A percentile compares a stretch with the other conserved stretches of the same genome.
These are phyloP conservation scores for Periophthalmus magnuspinnatus DNA, from an alignment of 2,797 vertebrate species.

Conservation along the genomic window DNA sequence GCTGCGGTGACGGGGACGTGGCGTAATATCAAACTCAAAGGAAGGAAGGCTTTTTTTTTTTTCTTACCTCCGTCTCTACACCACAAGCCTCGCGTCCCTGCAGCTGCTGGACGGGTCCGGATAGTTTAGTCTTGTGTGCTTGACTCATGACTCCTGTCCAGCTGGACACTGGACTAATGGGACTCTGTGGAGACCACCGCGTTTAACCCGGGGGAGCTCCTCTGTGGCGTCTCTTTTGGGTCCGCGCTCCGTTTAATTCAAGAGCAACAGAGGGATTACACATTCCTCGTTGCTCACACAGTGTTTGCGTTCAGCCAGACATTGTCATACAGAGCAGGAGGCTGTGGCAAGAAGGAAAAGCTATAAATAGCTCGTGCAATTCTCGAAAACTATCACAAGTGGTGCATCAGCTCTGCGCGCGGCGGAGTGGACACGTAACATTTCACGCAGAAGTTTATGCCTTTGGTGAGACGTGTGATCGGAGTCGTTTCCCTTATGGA, in stretches of 20 bases:
- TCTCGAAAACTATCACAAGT: conserved; percentile 81
- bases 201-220: background rate
- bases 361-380: conserved; percentile 82
- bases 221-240: conserved; percentile 12
- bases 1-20: conserved; percentile 67
- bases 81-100: conserved; percentile 70
- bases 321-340: conserved; percentile 65
- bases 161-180: background rate
- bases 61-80: conserved; percentile 55
- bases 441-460: conserved; percentile 5
- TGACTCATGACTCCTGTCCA: conserved; percentile 43
- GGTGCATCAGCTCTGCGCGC: conserved; percentile 74
- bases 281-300: conserved; percentile 59
- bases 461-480: conserved; percentile 4
- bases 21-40: conserved; percentile 78
- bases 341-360: conserved; percentile 73
- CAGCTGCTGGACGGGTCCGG: conserved; percentile 58
- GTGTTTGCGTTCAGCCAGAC: conserved; percentile 50
- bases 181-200: background rate
- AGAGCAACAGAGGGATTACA: conserved; percentile 75
- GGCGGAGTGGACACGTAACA: conserved; percentile 32
- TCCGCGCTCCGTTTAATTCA: conserved; percentile 59
- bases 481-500: conserved; percentile 49
- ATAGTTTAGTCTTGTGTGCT: conserved; percentile 52
- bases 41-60: conserved; percentile 78